A percentile compares a stretch with the other conserved stretches of the same genome.
Conservation (phyloP, 2,113 vertebrate species). For the Charadrius vociferus region DNA sequence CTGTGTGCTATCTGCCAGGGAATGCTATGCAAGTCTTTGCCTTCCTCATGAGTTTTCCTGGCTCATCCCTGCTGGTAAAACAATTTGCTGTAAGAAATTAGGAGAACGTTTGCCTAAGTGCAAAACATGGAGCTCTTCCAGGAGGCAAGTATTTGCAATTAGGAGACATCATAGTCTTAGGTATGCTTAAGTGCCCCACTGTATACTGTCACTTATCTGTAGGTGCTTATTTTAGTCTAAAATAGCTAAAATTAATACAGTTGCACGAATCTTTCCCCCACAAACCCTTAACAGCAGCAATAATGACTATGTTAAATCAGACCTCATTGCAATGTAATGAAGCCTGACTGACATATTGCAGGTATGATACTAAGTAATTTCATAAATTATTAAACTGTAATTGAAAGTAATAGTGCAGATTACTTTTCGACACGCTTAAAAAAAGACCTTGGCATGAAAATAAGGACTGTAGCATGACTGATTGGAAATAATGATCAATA, state of each 20-base stretch:
- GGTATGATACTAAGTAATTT: conserved; percentile 79
- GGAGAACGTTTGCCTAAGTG: not conserved
- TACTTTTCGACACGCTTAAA: conserved; percentile 61
- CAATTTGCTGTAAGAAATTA: not conserved
- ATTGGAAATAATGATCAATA: conserved; percentile 58
- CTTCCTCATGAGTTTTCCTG: not conserved
- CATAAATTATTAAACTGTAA: conserved; percentile 79
- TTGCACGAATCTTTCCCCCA: conserved; percentile 56
- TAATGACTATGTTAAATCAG: conserved; percentile 80
- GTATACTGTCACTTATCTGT: not conserved
- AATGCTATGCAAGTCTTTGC: not conserved
- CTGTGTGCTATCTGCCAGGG: not conserved
- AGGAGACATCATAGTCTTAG: not conserved
- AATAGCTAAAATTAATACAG: conserved; percentile 60
- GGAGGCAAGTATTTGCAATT: not conserved
- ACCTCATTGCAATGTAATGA: conserved; percentile 78
- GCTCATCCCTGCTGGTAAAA: not conserved
- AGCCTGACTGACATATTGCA: conserved; percentile 77
- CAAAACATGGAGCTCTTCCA: not conserved
- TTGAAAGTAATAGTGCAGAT: conserved; percentile 77
- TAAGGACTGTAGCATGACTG: conserved; percentile 46
- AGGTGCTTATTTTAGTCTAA: conserved; percentile 69
- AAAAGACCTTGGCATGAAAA: conserved; percentile 59
- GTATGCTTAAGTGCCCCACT: not conserved
- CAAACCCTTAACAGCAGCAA: conserved; percentile 71